phyloP scores from a whole-genome alignment of 2,888 invertebrate species.

The Tiliacea aurago region DNA sequence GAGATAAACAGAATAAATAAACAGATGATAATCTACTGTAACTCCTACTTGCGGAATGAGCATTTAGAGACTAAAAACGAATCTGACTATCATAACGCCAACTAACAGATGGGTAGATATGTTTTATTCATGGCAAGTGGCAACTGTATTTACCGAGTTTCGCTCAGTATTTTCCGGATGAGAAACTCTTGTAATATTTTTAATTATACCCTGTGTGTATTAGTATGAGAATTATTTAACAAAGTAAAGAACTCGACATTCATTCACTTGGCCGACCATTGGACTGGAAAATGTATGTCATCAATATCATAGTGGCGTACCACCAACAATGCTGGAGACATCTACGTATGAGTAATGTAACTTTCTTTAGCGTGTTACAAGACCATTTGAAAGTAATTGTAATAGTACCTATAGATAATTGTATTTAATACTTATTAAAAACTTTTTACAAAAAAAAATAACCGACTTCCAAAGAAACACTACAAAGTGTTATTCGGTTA shows the following conservation, averaged over 20 bases:
- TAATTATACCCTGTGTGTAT: slow-evolving; percentile 58
- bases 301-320: slow-evolving; percentile 41
- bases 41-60: slow-evolving; percentile 22
- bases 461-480: no score
- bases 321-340: slow-evolving; percentile 46
- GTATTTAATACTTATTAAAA: slow-evolving; percentile 23
- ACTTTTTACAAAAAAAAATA: no score
- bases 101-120: slow-evolving; percentile 27
- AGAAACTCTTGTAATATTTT: slow-evolving; percentile 64
- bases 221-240: slow-evolving; percentile 56
- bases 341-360: slow-evolving; percentile 53
- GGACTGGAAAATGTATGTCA: slow-evolving; percentile 70
- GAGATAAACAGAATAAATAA: slow-evolving; percentile 62
- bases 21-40: slow-evolving; percentile 50
- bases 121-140: slow-evolving; percentile 62
- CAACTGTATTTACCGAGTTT: slow-evolving; percentile 58
- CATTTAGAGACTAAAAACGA: slow-evolving; percentile 16
- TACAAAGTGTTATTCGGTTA: no score
- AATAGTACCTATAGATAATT: slow-evolving; percentile 10
- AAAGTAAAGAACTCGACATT: slow-evolving; percentile 49
- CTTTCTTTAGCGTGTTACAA: slow-evolving; percentile 64
- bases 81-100: slow-evolving; percentile 24
- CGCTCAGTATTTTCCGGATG: slow-evolving; percentile 66
- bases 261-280: slow-evolving; percentile 63
- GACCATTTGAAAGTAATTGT: slow-evolving; percentile 52